These are phyloP conservation scores for human DNA, from an alignment of 2,113 vertebrate species.

Conservation along the genomic window DNA sequence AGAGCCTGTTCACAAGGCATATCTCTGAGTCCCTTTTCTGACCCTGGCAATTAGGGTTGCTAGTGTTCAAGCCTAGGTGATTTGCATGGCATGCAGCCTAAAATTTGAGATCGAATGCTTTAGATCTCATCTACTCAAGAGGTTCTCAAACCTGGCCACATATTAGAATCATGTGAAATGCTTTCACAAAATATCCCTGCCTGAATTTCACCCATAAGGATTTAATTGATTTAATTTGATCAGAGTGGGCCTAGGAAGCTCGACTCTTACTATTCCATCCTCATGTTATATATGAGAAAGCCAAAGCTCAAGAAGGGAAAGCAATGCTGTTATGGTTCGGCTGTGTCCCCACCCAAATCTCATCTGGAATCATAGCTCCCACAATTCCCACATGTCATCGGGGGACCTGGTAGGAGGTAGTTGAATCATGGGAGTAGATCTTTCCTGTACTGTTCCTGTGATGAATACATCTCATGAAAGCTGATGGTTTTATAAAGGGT, in stretches of 20 bases:
- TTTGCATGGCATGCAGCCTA: neutral
- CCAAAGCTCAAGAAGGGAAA: neutral
- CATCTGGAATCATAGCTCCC: no score
- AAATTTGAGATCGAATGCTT: no score
- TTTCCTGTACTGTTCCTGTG: no score
- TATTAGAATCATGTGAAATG: neutral
- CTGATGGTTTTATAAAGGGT: no score
- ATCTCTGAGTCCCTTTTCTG: neutral
- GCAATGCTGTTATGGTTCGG: neutral
- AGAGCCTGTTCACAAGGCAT: neutral
- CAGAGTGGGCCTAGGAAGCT: no score
- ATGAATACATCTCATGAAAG: no score
- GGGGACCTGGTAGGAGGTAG: no score
- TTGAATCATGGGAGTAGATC: no score
- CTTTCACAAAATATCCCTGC: neutral
- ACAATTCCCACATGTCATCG: no score
- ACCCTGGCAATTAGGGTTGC: neutral
- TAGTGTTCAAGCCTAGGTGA: fast-evolving
- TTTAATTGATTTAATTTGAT: neutral
- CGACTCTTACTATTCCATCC: neutral
- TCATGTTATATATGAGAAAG: neutral
- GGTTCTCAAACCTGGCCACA: neutral
- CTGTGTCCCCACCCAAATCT: no score
- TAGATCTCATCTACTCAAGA: neutral
- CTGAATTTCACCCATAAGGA: neutral